phyloP scores from a whole-genome alignment of 2,113 vertebrate genomes.

The Pica pica region DNA sequence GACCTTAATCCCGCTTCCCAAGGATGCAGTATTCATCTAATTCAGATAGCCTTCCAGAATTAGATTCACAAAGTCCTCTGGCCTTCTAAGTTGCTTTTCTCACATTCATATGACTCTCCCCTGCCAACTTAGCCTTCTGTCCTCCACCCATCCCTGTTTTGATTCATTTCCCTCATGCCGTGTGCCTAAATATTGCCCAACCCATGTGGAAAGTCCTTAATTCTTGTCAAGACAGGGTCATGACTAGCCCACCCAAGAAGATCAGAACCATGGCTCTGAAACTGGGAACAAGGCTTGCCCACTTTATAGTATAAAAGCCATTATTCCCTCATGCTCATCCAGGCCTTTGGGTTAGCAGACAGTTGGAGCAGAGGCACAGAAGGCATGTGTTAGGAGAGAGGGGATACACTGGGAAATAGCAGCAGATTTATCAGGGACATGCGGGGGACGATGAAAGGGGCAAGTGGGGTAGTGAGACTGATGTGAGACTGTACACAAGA shows the following conservation, averaged over 20 bases:
- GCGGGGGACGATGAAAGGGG: background rate
- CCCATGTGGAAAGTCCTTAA: conserved; percentile 60
- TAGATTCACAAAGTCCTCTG: conserved; percentile 11
- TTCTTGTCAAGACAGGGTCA: conserved; percentile 65
- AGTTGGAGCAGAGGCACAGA: conserved; percentile 23
- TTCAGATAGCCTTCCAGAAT: background rate
- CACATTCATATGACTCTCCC: conserved; percentile 21
- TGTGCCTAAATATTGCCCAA: conserved; percentile 64
- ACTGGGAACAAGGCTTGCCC: conserved; percentile 53
- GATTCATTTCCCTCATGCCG: conserved; percentile 62
- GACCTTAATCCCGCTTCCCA: background rate
- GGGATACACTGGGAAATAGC: background rate
- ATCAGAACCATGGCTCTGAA: conserved; percentile 53
- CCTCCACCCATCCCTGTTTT: conserved; percentile 64
- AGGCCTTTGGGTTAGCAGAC: conserved; percentile 36
- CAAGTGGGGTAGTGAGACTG: background rate
- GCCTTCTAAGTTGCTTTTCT: conserved; percentile 47
- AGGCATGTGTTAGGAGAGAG: conserved; percentile 32
- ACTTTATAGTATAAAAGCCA: conserved; percentile 48
- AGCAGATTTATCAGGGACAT: background rate
- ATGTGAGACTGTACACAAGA: background rate
- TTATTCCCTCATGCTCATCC: conserved; percentile 45
- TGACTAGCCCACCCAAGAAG: conserved; percentile 65
- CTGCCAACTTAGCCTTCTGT: conserved; percentile 55
- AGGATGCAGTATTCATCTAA: background rate